Evolutionary conservation across 1,140 invertebrate species (phyloP).

Genomic region (Cydia splendana): DNA sequence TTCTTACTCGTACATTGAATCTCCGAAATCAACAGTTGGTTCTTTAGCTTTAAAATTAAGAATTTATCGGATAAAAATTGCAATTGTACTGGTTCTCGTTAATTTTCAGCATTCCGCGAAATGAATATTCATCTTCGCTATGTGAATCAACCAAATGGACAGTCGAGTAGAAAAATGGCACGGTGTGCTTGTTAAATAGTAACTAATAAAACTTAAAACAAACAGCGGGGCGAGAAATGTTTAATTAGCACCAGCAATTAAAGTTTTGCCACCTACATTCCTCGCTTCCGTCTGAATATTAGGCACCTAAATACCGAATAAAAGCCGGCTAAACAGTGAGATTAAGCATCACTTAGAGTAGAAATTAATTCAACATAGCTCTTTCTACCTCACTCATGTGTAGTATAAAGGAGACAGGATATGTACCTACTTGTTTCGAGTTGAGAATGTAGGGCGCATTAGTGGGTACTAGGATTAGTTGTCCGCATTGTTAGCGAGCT

Average conservation of each 20-base stretch:
- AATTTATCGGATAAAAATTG: too few species aligned
- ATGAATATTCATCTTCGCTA: background rate
- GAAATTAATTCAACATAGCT: slow-evolving; percentile 2
- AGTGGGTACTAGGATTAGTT: slow-evolving; percentile 16
- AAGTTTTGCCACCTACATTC: background rate
- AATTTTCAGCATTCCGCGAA: background rate
- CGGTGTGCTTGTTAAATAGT: background rate
- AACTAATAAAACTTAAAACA: background rate
- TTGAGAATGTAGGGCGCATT: slow-evolving; percentile 9
- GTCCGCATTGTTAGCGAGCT: slow-evolving; percentile 14
- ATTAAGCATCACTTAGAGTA: background rate
- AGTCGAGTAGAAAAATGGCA: background rate
- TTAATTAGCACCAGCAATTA: background rate
- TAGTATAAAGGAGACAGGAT: background rate
- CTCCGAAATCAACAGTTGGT: too few species aligned
- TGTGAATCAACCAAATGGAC: background rate
- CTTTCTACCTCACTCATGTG: background rate
- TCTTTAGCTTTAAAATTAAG: too few species aligned
- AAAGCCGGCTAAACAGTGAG: background rate
- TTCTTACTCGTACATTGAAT: too few species aligned
- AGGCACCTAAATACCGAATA: background rate
- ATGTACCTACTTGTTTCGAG: background rate
- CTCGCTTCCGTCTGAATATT: background rate
- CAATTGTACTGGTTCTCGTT: too few species aligned
- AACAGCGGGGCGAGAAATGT: background rate